These are phyloP conservation scores for Idaea straminata DNA, from an alignment of 2,888 invertebrate species.

Conservation along the genomic window DNA sequence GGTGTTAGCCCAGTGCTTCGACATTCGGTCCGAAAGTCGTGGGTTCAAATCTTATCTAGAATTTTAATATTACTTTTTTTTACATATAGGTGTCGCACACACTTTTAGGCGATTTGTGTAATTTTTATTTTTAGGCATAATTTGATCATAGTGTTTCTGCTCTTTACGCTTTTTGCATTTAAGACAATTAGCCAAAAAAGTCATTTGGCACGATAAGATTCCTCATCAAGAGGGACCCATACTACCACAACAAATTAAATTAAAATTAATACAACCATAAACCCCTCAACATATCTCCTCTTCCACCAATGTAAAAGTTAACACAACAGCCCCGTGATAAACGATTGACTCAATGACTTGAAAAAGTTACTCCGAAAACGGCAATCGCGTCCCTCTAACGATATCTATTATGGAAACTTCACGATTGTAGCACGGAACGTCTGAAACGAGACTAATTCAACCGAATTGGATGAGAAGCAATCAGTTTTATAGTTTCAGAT, in stretches of 20 bases:
- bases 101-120: too few species aligned
- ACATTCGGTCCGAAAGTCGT: too few species aligned
- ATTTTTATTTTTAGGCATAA: too few species aligned
- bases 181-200: too few species aligned
- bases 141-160: too few species aligned
- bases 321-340: conserved; percentile 78
- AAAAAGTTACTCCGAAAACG: conserved; percentile 74
- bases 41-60: too few species aligned
- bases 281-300: conserved; percentile 40
- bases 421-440: conserved; percentile 24
- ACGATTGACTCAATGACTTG: conserved; percentile 79
- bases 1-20: too few species aligned
- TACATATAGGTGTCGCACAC: too few species aligned
- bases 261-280: conserved; percentile 1
- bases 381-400: conserved; percentile 68
- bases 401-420: conserved; percentile 61
- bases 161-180: too few species aligned
- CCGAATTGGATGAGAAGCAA: conserved; percentile 42
- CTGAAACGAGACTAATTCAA: conserved; percentile 55
- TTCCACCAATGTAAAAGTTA: conserved; percentile 62
- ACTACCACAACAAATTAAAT: not conserved
- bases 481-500: conserved; percentile 31
- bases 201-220: not conserved
- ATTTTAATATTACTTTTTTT: too few species aligned
- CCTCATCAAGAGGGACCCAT: not conserved